A percentile compares a stretch with the other conserved stretches of the same genome.
Conservation (phyloP, 2,888 invertebrate species). For the Megastigmus dorsalis region DNA sequence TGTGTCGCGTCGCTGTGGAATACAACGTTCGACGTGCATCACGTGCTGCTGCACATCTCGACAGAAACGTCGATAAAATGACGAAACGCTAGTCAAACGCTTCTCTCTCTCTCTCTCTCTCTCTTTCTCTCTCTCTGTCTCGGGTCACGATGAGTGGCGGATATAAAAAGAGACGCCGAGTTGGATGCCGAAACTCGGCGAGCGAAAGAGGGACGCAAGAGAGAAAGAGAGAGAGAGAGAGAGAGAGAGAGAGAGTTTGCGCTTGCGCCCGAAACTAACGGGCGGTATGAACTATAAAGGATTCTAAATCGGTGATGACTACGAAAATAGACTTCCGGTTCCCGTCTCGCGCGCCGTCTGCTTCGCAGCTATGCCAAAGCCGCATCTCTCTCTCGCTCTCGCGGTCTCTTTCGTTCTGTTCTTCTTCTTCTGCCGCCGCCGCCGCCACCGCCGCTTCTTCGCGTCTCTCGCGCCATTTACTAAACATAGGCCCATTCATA, state of each 20-base stretch:
- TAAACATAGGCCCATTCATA: slow-evolving; percentile 67
- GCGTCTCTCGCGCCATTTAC: slow-evolving; percentile 59
- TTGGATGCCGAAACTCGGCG: too few species aligned
- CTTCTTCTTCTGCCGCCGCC: background rate
- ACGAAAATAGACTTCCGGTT: slow-evolving; percentile 75
- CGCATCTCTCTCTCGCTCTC: slow-evolving; percentile 25
- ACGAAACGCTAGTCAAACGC: background rate
- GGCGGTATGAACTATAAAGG: slow-evolving; percentile 70
- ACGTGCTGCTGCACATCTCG: background rate
- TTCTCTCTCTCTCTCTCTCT: too few species aligned
- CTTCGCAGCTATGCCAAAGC: slow-evolving; percentile 69
- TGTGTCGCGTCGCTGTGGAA: background rate
- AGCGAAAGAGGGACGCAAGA: too few species aligned
- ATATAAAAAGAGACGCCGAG: slow-evolving; percentile 21
- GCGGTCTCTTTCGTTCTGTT: slow-evolving; percentile 12
- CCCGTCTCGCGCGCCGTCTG: slow-evolving; percentile 73
- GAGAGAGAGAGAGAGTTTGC: slow-evolving; percentile 7
- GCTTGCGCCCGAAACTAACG: background rate
- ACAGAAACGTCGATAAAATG: slow-evolving; percentile 8
- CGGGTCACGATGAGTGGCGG: background rate
- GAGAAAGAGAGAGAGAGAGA: slow-evolving; percentile 3
- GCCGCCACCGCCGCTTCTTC: background rate
- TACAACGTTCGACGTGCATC: background rate
- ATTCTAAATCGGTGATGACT: slow-evolving; percentile 71
- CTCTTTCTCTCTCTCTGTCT: too few species aligned